Evolutionary conservation across 2,888 invertebrate species (phyloP).

Genomic region (Dynastes maya): DNA sequence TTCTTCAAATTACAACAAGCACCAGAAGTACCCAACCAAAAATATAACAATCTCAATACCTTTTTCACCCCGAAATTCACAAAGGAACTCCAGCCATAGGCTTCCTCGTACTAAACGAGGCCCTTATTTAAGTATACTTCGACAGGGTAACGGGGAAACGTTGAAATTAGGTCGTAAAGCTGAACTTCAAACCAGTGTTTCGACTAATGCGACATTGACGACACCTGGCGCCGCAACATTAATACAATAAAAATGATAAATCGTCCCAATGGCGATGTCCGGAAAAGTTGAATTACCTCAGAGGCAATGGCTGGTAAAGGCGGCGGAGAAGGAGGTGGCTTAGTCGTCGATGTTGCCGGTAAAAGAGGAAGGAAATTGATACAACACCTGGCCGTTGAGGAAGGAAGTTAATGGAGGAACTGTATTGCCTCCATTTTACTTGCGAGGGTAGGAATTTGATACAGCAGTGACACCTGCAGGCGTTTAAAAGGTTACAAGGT

Average conservation of each 20-base stretch:
- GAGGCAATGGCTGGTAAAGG: neutral
- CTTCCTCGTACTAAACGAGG: too few relatives aligned
- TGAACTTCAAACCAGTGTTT: conserved; percentile 30
- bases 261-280: neutral
- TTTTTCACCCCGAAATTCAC: too few relatives aligned
- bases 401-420: conserved; percentile 12
- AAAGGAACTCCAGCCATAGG: too few relatives aligned
- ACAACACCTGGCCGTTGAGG: conserved; percentile 22
- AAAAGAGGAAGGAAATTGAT: conserved; percentile 2
- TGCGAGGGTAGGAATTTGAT: neutral
- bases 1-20: too few relatives aligned
- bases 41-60: too few relatives aligned
- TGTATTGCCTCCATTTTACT: neutral
- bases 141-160: too few relatives aligned
- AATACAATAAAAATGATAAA: conserved; percentile 41
- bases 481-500: neutral
- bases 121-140: too few relatives aligned
- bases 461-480: conserved; percentile 5
- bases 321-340: neutral
- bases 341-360: neutral
- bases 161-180: conserved; percentile 13
- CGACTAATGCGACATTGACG: conserved; percentile 41
- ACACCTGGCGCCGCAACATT: conserved; percentile 32
- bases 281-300: neutral
- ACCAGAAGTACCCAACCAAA: too few relatives aligned